Evolutionary conservation across 2,113 vertebrate species (phyloP).

Genomic region (Hippocampus guttulatus): DNA sequence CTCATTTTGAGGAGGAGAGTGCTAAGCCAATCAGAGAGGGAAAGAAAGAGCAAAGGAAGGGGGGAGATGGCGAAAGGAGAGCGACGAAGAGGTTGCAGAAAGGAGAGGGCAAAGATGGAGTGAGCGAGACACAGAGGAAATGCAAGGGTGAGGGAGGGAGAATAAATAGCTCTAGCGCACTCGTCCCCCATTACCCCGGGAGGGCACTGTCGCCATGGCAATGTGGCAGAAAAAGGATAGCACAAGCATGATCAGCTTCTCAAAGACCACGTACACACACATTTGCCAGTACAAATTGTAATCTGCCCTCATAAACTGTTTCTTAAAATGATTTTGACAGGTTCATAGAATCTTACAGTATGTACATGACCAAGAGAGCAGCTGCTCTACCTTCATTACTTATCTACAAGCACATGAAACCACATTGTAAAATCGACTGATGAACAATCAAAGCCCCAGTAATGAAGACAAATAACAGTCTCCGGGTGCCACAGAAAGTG

Average conservation of each 20-base stretch:
- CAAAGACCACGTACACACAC: conserved; percentile 32
- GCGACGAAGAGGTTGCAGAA: conserved; percentile 45
- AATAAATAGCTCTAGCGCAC: conserved; percentile 73
- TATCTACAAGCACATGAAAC: conserved; percentile 14
- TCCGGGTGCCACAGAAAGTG: conserved; percentile 13
- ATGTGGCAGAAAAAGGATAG: conserved; percentile 78
- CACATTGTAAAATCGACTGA: conserved; percentile 23
- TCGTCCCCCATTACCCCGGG: conserved; percentile 74
- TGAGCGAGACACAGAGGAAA: conserved; percentile 12
- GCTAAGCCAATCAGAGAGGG: conserved; percentile 64
- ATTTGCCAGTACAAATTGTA: conserved; percentile 42
- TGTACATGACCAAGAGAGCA: conserved; percentile 17
- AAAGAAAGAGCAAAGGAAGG: conserved; percentile 54
- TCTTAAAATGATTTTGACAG: conserved; percentile 35
- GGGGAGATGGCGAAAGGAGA: conserved; percentile 36
- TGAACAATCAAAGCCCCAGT: conserved; percentile 32
- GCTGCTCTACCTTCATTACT: conserved; percentile 25
- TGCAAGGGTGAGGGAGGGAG: conserved; percentile 47
- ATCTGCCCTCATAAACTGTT: conserved; percentile 45
- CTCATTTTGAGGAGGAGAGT: conserved; percentile 65
- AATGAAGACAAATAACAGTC: conserved; percentile 18
- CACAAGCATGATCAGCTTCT: conserved; percentile 67
- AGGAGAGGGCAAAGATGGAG: conserved; percentile 48
- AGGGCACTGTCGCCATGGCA: conserved; percentile 77
- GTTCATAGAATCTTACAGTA: conserved; percentile 31